Evolutionary conservation across 1,140 invertebrate species (phyloP).

Genomic region (Apolygus lucorum): DNA sequence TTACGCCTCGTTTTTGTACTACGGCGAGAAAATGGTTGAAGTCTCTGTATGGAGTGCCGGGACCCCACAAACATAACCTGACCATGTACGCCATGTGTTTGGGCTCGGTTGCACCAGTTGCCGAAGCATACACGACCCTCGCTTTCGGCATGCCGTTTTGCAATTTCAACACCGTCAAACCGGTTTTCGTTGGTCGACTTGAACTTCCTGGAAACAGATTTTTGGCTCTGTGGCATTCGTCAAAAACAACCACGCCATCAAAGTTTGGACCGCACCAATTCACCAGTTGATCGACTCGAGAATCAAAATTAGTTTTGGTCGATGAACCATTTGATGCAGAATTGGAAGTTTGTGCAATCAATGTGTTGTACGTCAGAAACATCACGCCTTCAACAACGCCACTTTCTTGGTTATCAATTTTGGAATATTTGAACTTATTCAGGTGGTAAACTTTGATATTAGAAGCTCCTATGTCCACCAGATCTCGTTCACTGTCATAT

Average conservation of each 20-base stretch:
- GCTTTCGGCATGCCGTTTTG: conserved; percentile 93
- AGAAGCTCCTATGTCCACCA: conserved; percentile 86
- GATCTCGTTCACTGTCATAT: conserved; percentile 94
- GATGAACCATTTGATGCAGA: conserved; percentile 76
- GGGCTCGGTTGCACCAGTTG: conserved; percentile 95
- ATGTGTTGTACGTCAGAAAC: conserved; percentile 93
- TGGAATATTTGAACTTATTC: conserved; percentile 94
- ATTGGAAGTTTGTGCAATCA: conserved; percentile 91
- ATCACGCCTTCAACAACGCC: conserved; percentile 93
- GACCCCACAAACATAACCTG: conserved; percentile 92
- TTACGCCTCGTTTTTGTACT: conserved; percentile 92
- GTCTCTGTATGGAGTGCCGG: conserved; percentile 85
- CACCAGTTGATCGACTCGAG: conserved; percentile 84
- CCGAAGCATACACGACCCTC: conserved; percentile 93
- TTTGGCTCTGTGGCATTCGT: conserved; percentile 98
- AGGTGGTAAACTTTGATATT: conserved; percentile 83
- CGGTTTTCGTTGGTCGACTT: conserved; percentile 84
- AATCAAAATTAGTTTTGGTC: no score
- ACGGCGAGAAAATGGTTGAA: conserved; percentile 93
- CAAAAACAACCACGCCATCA: conserved; percentile 92
- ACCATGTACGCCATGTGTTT: conserved; percentile 99
- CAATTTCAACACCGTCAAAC: conserved; percentile 83
- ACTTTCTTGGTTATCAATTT: conserved; percentile 86
- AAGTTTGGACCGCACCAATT: conserved; percentile 97
- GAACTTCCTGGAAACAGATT: conserved; percentile 92